These are phyloP conservation scores for Leptonema lineaticorne DNA, from an alignment of 1,140 invertebrate species.

Conservation along the genomic window DNA sequence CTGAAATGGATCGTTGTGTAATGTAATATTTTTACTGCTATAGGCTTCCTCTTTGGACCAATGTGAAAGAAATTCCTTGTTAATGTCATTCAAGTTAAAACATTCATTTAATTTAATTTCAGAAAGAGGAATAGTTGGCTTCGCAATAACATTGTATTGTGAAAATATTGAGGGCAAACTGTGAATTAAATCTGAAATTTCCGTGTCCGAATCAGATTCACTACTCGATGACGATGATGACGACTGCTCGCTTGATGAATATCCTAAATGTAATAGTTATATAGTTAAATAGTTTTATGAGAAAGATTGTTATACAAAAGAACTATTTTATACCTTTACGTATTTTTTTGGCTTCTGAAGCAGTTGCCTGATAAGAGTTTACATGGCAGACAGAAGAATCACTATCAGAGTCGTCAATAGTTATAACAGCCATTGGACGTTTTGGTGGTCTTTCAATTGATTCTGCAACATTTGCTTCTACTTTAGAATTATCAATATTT, in stretches of 20 bases:
- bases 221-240: conserved; percentile 10
- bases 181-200: conserved; percentile 16
- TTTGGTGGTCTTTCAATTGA: conserved; percentile 20
- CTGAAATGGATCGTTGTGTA: conserved; percentile 52
- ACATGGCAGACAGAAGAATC: conserved; percentile 55
- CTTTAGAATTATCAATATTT: neutral
- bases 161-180: conserved; percentile 2
- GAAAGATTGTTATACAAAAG: neutral
- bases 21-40: conserved; percentile 13
- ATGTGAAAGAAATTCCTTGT: conserved; percentile 22
- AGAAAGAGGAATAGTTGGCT: neutral
- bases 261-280: neutral
- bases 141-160: neutral
- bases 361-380: conserved; percentile 54
- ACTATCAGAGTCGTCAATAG: conserved; percentile 49
- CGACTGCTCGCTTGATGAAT: neutral
- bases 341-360: conserved; percentile 54
- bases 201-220: conserved; percentile 29
- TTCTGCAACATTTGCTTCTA: neutral
- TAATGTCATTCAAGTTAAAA: conserved; percentile 21
- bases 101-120: conserved; percentile 29
- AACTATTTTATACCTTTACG: conserved; percentile 41
- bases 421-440: conserved; percentile 32
- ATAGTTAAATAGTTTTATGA: conserved; percentile 10
- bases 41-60: conserved; percentile 31